Conservation (phyloP, 2,113 vertebrate genomes). For the Trogon surrucura region DNA sequence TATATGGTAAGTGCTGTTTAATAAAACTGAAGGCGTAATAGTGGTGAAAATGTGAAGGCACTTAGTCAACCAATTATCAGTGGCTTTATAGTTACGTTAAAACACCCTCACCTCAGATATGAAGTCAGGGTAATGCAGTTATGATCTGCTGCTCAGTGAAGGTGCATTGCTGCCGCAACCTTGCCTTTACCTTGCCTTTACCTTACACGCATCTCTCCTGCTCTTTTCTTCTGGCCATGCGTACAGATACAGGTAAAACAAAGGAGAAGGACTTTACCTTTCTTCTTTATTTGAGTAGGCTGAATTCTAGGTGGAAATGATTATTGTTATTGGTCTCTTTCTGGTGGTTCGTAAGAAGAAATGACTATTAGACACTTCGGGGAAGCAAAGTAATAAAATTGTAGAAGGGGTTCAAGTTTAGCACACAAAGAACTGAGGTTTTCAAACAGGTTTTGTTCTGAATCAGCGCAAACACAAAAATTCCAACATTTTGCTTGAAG, state of each 20-base stretch:
- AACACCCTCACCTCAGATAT: conserved; percentile 38
- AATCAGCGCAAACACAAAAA: background rate
- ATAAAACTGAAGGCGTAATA: conserved; percentile 76
- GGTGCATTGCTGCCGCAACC: background rate
- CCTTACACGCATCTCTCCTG: background rate
- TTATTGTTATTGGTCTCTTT: background rate
- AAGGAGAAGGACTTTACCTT: background rate
- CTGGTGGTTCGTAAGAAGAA: background rate
- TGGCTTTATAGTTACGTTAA: conserved; percentile 58
- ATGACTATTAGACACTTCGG: background rate
- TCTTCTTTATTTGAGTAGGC: background rate
- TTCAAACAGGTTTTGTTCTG: background rate
- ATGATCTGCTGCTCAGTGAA: background rate
- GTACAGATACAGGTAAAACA: background rate
- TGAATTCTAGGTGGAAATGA: background rate
- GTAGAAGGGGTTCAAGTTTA: background rate
- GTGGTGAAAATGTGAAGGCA: conserved; percentile 69
- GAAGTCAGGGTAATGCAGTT: conserved; percentile 19
- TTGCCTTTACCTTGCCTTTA: background rate
- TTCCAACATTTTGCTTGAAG: background rate
- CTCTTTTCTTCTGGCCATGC: background rate
- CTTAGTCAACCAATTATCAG: conserved; percentile 74
- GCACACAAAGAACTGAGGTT: background rate
- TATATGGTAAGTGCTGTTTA: conserved; percentile 78
- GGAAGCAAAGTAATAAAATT: background rate